Evolutionary conservation across 35 echinoderm and acorn worm species (phyloP), one percentile per base, ranked within the genome.

Genomic region (Antedon bifida): DNA sequence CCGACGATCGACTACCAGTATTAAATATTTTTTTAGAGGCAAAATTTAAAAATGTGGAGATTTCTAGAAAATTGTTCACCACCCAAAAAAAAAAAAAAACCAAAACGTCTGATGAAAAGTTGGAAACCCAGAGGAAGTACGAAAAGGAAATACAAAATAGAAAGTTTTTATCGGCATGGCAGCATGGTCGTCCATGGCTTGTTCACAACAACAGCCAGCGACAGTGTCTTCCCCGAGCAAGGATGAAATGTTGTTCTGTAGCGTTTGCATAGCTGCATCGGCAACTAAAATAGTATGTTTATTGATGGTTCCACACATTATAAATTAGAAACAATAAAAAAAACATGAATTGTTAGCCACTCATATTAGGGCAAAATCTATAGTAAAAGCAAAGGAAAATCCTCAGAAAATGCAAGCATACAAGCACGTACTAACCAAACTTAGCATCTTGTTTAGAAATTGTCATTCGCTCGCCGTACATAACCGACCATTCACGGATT

Each of bases 401-500:
- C 38, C 38, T 14, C 38, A 42, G n/a, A 42, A 42, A 42, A 42
- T 14, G 5, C 4, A 42, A 42, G 38, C 14, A 42, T 14, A 42
- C 14, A 42, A 42, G 4, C 38, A 42, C 33, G 81, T 39, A 55
- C 34, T 82, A 3, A 82, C 8, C 81, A 33, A 36, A 36, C 81
- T 83, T 46, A 56, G 30, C 29, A 83, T 83, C 14, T 30, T 83
- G 14, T 83, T 83, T 38, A 34, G 45, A 34, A 83, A 13, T 26
- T 38, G 36, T 30, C 81, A 46, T 39, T 44, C 45, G 29, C 81
- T 83, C 13, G 81, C 81, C 21, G 46, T 39, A 23, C 81, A 83
- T 83, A 38, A 38, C 81, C 34, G 45, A 0, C 81, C 36, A 83
- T 83, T 83, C 39, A 3, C 33, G 26, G 81, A 83, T 39, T 83